phyloP scores from a whole-genome alignment of 1,140 invertebrate genomes.

The Atta cephalotes region DNA sequence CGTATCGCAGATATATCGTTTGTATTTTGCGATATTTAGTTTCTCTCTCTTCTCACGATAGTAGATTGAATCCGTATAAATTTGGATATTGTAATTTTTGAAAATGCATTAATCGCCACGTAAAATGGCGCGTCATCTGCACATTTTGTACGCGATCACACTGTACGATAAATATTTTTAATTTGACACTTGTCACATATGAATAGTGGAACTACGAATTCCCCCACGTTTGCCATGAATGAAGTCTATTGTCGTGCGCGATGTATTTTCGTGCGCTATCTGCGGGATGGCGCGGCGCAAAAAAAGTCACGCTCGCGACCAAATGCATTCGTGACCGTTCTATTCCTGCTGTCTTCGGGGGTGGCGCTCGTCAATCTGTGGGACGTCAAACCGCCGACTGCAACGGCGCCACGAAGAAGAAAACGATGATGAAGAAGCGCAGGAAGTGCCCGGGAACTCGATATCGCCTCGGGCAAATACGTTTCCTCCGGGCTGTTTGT shows the following conservation, averaged over 20 bases:
- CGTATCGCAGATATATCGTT: neutral
- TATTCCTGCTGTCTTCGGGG: constrained; percentile 76
- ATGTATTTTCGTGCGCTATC: constrained; percentile 57
- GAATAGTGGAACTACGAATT: neutral
- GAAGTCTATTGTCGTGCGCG: constrained; percentile 54
- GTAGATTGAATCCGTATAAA: neutral
- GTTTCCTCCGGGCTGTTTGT: constrained; percentile 71
- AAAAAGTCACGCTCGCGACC: constrained; percentile 67
- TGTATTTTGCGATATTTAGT: constrained; percentile 23
- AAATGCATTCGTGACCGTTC: constrained; percentile 78
- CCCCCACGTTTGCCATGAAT: constrained; percentile 12
- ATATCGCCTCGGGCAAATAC: constrained; percentile 78
- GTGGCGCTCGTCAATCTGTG: constrained; percentile 77
- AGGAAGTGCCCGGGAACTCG: constrained; percentile 80
- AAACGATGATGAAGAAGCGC: constrained; percentile 71
- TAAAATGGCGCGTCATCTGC: constrained; percentile 3
- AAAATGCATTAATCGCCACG: neutral
- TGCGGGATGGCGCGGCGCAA: constrained; percentile 39
- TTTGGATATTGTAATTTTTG: constrained; percentile 6
- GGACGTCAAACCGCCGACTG: constrained; percentile 76
- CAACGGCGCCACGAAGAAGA: constrained; percentile 76
- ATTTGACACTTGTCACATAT: constrained; percentile 6
- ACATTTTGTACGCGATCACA: neutral
- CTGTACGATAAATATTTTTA: constrained; percentile 17
- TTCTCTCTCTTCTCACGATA: neutral